Evolutionary conservation across 2,113 vertebrate species (phyloP).

Genomic region (Solea solea): DNA sequence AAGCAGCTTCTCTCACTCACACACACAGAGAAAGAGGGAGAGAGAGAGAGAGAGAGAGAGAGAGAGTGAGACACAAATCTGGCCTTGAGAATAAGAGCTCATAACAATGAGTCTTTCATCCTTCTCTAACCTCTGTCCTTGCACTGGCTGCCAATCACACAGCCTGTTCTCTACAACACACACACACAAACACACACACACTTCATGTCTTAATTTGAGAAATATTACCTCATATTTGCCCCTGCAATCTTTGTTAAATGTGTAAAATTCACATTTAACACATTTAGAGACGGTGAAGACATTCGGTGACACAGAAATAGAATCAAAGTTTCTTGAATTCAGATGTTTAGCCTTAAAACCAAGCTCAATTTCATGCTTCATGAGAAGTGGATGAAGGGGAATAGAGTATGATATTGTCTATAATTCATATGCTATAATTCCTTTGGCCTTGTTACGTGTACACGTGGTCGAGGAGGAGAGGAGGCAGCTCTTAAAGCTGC

Average conservation of each 20-base stretch:
- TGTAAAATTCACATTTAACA: neutral
- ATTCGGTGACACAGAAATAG: neutral
- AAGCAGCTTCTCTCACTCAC: neutral
- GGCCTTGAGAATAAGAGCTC: neutral
- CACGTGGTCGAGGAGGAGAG: neutral
- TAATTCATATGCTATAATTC: neutral
- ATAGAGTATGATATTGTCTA: neutral
- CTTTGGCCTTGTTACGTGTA: neutral
- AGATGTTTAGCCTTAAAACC: slow-evolving; percentile 13
- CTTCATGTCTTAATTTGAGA: too few relatives aligned
- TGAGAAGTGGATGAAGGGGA: slow-evolving; percentile 4
- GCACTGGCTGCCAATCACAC: neutral
- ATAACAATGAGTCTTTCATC: neutral
- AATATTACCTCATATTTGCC: too few relatives aligned
- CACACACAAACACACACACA: neutral
- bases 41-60: too few relatives aligned
- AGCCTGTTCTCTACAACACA: neutral
- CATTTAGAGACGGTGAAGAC: neutral
- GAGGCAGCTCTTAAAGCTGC: neutral
- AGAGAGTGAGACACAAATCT: neutral
- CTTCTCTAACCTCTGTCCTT: neutral
- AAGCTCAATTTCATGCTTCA: slow-evolving; percentile 18
- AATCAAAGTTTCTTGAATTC: slow-evolving; percentile 5
- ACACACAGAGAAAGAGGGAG: too few relatives aligned
- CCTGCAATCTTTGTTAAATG: neutral